Conservation (phyloP, 2,888 invertebrate species). For the Allygus modestus region DNA sequence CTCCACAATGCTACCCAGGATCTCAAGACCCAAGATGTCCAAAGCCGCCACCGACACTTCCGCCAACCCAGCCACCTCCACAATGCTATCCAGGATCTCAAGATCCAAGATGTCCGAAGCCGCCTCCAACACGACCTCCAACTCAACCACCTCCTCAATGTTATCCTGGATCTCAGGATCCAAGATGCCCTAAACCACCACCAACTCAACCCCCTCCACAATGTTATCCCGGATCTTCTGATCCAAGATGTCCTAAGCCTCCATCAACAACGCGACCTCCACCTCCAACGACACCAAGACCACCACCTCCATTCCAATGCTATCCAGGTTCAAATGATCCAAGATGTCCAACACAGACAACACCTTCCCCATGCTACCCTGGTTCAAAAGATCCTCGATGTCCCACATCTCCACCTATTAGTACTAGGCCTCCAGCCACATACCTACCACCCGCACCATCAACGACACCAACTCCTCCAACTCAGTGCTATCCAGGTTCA, state of each 20-base stretch:
- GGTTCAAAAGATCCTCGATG: conserved; percentile 68
- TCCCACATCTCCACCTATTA: conserved; percentile 70
- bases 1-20: conserved; percentile 73
- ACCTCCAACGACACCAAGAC: conserved; percentile 56
- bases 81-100: conserved; percentile 73
- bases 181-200: conserved; percentile 70
- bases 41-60: conserved; percentile 70
- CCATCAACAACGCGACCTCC: conserved; percentile 67
- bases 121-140: conserved; percentile 69
- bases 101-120: conserved; percentile 71
- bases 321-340: conserved; percentile 72
- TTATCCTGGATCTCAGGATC: conserved; percentile 71
- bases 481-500: conserved; percentile 73
- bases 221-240: conserved; percentile 73
- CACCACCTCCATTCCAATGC: conserved; percentile 69
- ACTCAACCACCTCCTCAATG: conserved; percentile 68
- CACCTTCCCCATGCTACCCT: conserved; percentile 67
- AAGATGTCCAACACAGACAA: conserved; percentile 66
- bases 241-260: conserved; percentile 72
- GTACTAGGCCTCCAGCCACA: conserved; percentile 70
- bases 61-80: conserved; percentile 65
- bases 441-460: conserved; percentile 69
- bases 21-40: conserved; percentile 73
- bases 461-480: conserved; percentile 71
- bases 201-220: conserved; percentile 64